Evolutionary conservation across 2,888 invertebrate genomes (phyloP), one percentile per base, ranked within the genome.

Genomic region (Blera fallax): DNA sequence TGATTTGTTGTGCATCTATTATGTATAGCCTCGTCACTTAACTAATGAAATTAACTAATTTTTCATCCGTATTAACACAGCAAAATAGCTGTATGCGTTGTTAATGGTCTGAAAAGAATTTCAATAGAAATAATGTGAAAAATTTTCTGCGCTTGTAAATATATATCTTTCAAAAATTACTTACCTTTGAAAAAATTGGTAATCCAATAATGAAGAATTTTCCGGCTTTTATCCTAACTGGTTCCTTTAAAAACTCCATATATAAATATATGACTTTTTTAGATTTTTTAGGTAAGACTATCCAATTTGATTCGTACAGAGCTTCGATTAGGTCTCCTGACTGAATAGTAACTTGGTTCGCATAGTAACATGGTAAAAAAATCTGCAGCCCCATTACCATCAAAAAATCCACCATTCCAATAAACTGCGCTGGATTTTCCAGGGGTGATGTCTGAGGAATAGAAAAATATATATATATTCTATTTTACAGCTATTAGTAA

Each of bases 351-450:
- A 91, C 45, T 77, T 90, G 89, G 62, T 91, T 90, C 52, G 89
- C 90, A 78, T 89, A 91, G 58, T 90, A 90, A 65, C 91, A 91
- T 69, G 91, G 91, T 37, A 91, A 72, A 69, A 88, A 91, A 37
- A 91, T 90, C 87, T 91, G 88, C 4, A 90, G 50, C 8, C 89
- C 82, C 90, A 91, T 90, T 0, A 89, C 87, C 11, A 83, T 70
- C 4, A 89, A 54, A 43, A 89, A 91, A 52, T 89, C 89, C 1
- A 88, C 14, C 11, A 87, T 89, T 32, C 88, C 85, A 43, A 80
- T 7, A 40, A 80, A 85, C 8, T 50, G 32, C 5, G 27, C 80
- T 2, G 76, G 70, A 67, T 52, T 60, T 0, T 70, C 34, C 4
- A 60, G n/a, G 2, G 69, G 70, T n/a, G 84, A 80, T 6, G 62